Percentiles rank a stretch among this genome's conserved stretches.
Conservation (phyloP, 2,113 vertebrate species). For the Sisor rabdophorus region DNA sequence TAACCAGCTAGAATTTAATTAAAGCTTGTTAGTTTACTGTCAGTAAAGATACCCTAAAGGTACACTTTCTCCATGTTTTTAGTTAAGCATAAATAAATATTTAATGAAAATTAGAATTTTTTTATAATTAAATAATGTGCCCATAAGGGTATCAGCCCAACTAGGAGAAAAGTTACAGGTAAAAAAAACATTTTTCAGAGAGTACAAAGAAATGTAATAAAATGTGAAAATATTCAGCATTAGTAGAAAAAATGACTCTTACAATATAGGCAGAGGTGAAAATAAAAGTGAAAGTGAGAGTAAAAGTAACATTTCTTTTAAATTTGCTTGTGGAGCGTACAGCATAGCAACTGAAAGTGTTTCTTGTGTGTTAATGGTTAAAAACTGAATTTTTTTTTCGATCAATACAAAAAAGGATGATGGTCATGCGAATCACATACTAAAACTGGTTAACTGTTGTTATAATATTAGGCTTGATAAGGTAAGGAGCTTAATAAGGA, state of each 20-base stretch:
- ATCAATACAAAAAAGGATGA: too few species aligned
- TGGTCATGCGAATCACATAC: not conserved
- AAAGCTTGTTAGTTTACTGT: not conserved
- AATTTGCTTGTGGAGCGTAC: constrained; percentile 10
- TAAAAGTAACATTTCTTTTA: not conserved
- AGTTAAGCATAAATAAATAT: too few species aligned
- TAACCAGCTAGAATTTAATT: not conserved
- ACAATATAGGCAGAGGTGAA: constrained; percentile 1
- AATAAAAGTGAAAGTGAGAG: not conserved
- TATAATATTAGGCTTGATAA: not conserved
- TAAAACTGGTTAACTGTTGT: not conserved
- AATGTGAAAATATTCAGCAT: not conserved
- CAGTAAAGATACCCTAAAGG: not conserved
- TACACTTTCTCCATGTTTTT: not conserved
- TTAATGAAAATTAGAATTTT: not conserved
- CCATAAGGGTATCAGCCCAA: not conserved
- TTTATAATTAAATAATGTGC: not conserved
- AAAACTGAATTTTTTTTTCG: not conserved
- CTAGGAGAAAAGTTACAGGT: not conserved
- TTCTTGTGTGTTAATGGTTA: not conserved
- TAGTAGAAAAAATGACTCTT: not conserved
- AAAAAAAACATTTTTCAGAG: not conserved
- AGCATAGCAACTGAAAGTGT: not conserved
- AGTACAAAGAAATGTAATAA: not conserved
- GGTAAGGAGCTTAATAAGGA: too few species aligned